These are phyloP conservation scores for Sinocyclocheilus anophthalmus DNA, from an alignment of 2,113 vertebrate genomes.

Conservation along the genomic window DNA sequence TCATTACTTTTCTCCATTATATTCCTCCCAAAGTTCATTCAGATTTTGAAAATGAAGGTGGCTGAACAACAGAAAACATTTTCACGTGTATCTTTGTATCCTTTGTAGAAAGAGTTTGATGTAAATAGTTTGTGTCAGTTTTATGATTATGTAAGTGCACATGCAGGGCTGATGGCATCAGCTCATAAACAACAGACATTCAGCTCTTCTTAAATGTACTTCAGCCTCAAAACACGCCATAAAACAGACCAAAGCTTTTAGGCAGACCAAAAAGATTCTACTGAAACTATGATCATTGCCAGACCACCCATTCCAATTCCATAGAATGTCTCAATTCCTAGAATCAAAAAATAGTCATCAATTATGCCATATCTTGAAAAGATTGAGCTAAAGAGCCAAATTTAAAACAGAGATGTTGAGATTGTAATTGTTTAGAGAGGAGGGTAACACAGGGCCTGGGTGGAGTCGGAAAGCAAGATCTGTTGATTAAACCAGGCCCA, in stretches of 20 bases:
- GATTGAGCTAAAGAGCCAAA: not conserved
- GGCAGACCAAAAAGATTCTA: not conserved
- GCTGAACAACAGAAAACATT: not conserved
- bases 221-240: slow-evolving; percentile 17
- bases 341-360: not conserved
- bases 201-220: slow-evolving; percentile 29
- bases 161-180: slow-evolving; percentile 31
- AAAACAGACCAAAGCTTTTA: slow-evolving; percentile 16
- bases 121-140: not conserved
- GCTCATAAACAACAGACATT: slow-evolving; percentile 56
- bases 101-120: slow-evolving; percentile 19
- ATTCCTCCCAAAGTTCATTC: too few species aligned
- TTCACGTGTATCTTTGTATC: not conserved
- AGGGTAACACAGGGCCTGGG: slow-evolving; percentile 8
- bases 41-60: not conserved
- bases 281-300: not conserved
- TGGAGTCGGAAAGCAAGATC: slow-evolving; percentile 35
- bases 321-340: not conserved
- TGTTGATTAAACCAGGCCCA: slow-evolving; percentile 35
- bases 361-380: not conserved
- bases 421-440: slow-evolving; percentile 12
- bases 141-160: slow-evolving; percentile 15
- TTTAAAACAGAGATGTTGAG: not conserved
- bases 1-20: too few species aligned
- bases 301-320: slow-evolving; percentile 40